A percentile compares a stretch with the other conserved stretches of the same genome.
Conservation (phyloP, 2,888 invertebrate species). For the Polymixis lichenea region DNA sequence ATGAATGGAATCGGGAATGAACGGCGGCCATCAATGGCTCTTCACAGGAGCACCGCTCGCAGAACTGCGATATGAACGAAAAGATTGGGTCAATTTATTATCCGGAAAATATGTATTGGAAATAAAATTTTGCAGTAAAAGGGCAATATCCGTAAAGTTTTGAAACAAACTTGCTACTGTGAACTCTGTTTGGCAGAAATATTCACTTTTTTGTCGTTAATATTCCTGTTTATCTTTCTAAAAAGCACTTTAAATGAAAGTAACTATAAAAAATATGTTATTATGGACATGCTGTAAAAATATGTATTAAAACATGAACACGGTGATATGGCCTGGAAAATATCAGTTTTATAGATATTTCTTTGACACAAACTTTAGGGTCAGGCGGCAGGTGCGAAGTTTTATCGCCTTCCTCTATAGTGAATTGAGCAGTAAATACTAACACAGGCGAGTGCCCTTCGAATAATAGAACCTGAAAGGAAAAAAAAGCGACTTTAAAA, state of each 20-base stretch:
- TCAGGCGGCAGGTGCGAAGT: conserved; percentile 43
- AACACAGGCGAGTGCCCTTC: neutral
- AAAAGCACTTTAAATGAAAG: conserved; percentile 12
- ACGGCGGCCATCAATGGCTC: conserved; percentile 39
- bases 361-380: conserved; percentile 35
- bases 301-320: conserved; percentile 38
- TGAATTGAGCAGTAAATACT: conserved; percentile 42
- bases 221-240: neutral
- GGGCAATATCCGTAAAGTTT: neutral
- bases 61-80: conserved; percentile 36
- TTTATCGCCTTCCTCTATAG: conserved; percentile 24
- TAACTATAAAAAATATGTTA: conserved; percentile 4
- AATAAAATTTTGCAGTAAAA: conserved; percentile 1
- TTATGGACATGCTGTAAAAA: conserved; percentile 12
- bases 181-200: neutral
- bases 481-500: neutral
- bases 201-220: neutral
- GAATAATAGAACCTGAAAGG: neutral
- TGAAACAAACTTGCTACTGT: neutral
- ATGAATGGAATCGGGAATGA: conserved; percentile 41
- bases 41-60: conserved; percentile 43
- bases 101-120: neutral
- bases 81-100: conserved; percentile 24
- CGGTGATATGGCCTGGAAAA: conserved; percentile 41
- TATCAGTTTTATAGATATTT: conserved; percentile 38